A percentile compares a stretch with the other conserved stretches of the same genome.
Conservation (phyloP, 1,140 invertebrate species). For the Drosophila teissieri region DNA sequence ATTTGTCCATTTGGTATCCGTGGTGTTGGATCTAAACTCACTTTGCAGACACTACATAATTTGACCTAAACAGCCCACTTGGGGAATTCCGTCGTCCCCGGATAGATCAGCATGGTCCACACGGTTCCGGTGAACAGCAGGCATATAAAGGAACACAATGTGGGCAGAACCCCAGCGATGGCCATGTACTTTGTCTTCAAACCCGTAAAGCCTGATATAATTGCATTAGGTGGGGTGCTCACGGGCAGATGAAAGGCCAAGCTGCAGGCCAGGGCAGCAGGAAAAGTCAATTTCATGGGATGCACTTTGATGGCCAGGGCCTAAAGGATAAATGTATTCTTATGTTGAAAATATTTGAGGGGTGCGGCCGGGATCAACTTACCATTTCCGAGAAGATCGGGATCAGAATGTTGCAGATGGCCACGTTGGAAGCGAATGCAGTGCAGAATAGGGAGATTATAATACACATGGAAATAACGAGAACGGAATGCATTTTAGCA, state of each 20-base stretch:
- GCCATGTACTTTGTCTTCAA: slow-evolving; percentile 67
- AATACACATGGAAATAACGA: slow-evolving; percentile 86
- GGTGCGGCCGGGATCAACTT: slow-evolving; percentile 7
- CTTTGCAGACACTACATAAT: not conserved
- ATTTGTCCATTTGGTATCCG: too few species aligned
- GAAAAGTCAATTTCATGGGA: slow-evolving; percentile 94
- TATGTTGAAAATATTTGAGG: not conserved
- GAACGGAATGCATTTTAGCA: slow-evolving; percentile 81
- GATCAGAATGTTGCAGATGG: slow-evolving; percentile 91
- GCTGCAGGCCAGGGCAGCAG: slow-evolving; percentile 90
- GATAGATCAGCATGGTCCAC: slow-evolving; percentile 47
- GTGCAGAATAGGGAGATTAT: slow-evolving; percentile 87
- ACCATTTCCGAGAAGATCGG: slow-evolving; percentile 92
- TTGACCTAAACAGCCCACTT: slow-evolving; percentile 16
- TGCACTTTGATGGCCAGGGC: slow-evolving; percentile 88
- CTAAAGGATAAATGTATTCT: slow-evolving; percentile 58
- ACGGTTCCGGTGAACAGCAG: slow-evolving; percentile 27
- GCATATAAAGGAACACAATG: slow-evolving; percentile 74
- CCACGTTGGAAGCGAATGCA: slow-evolving; percentile 93
- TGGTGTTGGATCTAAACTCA: not conserved
- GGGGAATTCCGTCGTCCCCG: slow-evolving; percentile 30
- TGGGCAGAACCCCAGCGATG: slow-evolving; percentile 89
- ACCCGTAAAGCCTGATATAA: slow-evolving; percentile 91
- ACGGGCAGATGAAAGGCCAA: slow-evolving; percentile 90
- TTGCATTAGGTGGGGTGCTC: slow-evolving; percentile 94